Conservation (phyloP, 2,888 invertebrate genomes). For the Heterodera filipjevi region DNA sequence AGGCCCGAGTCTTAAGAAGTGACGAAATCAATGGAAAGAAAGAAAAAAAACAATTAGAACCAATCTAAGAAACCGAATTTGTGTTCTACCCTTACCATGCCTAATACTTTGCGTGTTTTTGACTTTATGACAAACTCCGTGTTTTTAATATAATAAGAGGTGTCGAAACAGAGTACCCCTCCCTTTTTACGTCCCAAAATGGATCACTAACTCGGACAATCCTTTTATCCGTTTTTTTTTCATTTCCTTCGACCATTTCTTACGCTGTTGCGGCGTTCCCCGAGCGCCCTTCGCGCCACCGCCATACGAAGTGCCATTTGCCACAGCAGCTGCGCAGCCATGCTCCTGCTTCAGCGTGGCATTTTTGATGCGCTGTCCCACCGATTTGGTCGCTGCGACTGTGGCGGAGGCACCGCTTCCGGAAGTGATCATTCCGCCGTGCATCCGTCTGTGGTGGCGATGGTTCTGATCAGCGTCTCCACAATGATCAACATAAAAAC, state of each 20-base stretch:
- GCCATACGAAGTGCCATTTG: conserved; percentile 21
- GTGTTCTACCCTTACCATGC: too few species aligned
- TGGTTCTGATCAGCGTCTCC: conserved; percentile 9
- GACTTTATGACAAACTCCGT: too few species aligned
- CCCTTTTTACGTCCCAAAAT: too few species aligned
- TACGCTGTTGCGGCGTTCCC: not conserved
- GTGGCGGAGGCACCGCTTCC: conserved; percentile 22
- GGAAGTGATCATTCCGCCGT: conserved; percentile 39
- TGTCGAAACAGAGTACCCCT: too few species aligned
- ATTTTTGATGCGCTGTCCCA: conserved; percentile 48
- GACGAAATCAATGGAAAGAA: not conserved
- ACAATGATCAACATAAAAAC: not conserved
- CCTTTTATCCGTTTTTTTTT: conserved; percentile 14
- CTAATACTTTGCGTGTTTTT: too few species aligned
- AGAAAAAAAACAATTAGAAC: not conserved
- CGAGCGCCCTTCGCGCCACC: not conserved
- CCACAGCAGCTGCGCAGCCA: not conserved
- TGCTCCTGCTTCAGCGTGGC: conserved; percentile 36
- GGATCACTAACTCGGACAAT: too few species aligned
- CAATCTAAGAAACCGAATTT: too few species aligned
- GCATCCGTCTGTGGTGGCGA: conserved; percentile 44
- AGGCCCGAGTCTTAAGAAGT: not conserved
- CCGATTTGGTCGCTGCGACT: conserved; percentile 38
- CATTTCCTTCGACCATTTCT: too few species aligned
- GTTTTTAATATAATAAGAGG: too few species aligned